phyloP scores from a whole-genome alignment of 2,888 invertebrate genomes.

The Carterocephalus palaemon region DNA sequence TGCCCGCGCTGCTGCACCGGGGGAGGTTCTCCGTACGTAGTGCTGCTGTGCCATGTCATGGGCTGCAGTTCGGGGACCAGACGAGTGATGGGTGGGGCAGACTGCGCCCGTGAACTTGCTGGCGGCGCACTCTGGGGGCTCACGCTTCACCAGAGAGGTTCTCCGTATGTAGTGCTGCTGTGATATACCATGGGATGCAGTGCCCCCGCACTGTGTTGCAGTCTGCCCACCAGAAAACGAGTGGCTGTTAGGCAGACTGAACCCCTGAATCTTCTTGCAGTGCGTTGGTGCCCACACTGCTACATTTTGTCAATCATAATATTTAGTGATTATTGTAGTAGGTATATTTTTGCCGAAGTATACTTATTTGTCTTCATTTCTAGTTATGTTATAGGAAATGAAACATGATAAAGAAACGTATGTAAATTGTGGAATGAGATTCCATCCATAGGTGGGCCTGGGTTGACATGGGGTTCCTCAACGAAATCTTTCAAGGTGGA shows the following conservation, averaged over 20 bases:
- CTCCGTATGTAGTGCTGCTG: slow-evolving; percentile 48
- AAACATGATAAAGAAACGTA: no score
- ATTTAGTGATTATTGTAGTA: no score
- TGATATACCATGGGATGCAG: background rate
- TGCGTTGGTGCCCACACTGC: no score
- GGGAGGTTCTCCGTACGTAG: slow-evolving; percentile 58
- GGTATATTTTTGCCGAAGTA: background rate
- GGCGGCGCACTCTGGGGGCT: slow-evolving; percentile 45
- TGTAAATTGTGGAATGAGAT: background rate
- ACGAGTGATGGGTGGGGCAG: slow-evolving; percentile 60
- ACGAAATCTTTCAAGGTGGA: no score
- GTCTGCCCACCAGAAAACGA: slow-evolving; percentile 52
- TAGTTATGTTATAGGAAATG: no score
- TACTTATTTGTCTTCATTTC: no score
- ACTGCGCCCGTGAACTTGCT: slow-evolving; percentile 53
- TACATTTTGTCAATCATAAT: no score
- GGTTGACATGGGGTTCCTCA: no score
- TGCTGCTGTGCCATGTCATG: background rate
- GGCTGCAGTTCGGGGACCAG: slow-evolving; percentile 28
- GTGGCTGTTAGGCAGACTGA: slow-evolving; percentile 53
- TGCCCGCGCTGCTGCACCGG: slow-evolving; percentile 52
- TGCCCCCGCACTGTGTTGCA: no score
- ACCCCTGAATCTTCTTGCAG: slow-evolving; percentile 52
- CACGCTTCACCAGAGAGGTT: slow-evolving; percentile 52
- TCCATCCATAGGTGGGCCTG: no score